Evolutionary conservation across 2,888 invertebrate species (phyloP).

Genomic region (Anticlea derivata): DNA sequence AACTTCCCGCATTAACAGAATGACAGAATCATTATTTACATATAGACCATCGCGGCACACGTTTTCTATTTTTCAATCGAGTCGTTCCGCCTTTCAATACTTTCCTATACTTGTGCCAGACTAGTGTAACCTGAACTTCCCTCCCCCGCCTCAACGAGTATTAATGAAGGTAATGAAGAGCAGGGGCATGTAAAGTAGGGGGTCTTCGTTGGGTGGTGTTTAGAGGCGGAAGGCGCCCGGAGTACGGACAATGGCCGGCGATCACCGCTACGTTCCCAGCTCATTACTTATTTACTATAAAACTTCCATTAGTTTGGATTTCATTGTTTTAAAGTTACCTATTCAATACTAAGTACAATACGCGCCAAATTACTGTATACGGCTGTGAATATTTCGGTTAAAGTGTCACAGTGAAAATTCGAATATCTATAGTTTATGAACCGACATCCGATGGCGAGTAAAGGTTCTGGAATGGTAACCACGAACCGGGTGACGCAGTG

Average conservation of each 20-base stretch:
- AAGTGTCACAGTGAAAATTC: too few species aligned
- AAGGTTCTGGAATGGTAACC: too few species aligned
- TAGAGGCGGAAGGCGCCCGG: constrained; percentile 72
- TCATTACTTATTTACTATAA: constrained; percentile 78
- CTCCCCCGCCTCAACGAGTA: constrained; percentile 44
- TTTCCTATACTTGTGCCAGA: constrained; percentile 68
- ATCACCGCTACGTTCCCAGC: constrained; percentile 75
- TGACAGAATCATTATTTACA: constrained; percentile 61
- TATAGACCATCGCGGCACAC: constrained; percentile 58
- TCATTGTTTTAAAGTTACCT: constrained; percentile 42
- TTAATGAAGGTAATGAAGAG: constrained; percentile 49
- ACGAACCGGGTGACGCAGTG: too few species aligned
- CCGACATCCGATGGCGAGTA: too few species aligned
- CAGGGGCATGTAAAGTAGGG: constrained; percentile 51
- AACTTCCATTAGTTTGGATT: constrained; percentile 62
- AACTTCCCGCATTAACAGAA: constrained; percentile 47
- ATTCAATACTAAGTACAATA: constrained; percentile 19
- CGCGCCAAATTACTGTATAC: neutral
- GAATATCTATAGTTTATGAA: too few species aligned
- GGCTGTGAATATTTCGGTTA: too few species aligned
- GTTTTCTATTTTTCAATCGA: constrained; percentile 80
- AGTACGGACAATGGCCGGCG: constrained; percentile 75
- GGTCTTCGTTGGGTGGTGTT: constrained; percentile 60
- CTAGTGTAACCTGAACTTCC: constrained; percentile 52
- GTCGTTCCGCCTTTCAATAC: constrained; percentile 79